Evolutionary conservation across 1,140 invertebrate genomes (phyloP), one percentile per base, ranked within the genome.

Genomic region (Nylanderia fulva): DNA sequence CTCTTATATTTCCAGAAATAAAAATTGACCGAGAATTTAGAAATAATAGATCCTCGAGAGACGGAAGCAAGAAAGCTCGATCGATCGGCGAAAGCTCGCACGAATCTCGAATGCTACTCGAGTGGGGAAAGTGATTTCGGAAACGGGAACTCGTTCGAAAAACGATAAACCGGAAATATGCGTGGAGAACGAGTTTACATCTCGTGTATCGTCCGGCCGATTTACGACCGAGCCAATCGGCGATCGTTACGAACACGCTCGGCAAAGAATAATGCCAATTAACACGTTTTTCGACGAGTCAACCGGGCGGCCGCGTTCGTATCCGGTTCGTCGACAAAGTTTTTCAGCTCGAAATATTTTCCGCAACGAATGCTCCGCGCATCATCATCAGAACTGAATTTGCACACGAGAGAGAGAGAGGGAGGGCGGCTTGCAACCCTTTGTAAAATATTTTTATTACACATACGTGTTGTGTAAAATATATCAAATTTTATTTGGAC

Each of bases 241-340:
- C 91, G 92, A 88, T 69, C 90, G 66, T 82, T 72, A 69, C 77
- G 71, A 77, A 75, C 88, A 91, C 92, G 91, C 92, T 92, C 91
- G 91, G 88, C 91, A 93, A n/a, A 92, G 91, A 93, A 93, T 94
- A 91, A 94, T 91, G 91, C 52, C 92, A 93, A 94, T 94, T 93
- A 93, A 92, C 91, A 90, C 91, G 89, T 92, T 93, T 93, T 90
- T 87, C 87, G 88, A 91, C 86, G 83, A 90, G 85, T 85, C 90
- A 80, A 89, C 76, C 76, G 85, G 60, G 60, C 71, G 76, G 45
- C 36, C 56, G 21, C 24, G 21, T n/a, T n/a, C 45, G 48, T 87
- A 42, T 54, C 52, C 29, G 52, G 24, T 52, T 66, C 71, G 45
- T 52, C 66, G 21, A 58, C 27, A 15, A 54, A 87, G 86, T 85